Percentiles rank a stretch among this genome's conserved stretches.
These are phyloP conservation scores for Tanaodytes sp. DNA, from an alignment of 2,888 invertebrate genomes.

Conservation along the genomic window DNA sequence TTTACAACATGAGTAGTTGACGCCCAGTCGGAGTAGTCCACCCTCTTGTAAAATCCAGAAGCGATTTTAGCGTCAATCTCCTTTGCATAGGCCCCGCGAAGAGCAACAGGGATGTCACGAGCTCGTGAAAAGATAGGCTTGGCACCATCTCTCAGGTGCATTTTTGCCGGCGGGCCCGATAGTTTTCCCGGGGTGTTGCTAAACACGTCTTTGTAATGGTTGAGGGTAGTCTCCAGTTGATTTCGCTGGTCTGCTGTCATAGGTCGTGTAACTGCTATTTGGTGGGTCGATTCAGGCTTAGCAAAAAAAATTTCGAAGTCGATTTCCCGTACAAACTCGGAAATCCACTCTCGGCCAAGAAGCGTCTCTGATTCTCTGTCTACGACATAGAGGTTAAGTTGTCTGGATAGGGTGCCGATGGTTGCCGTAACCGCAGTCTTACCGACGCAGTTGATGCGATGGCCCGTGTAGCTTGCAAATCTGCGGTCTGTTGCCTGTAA, in stretches of 20 bases:
- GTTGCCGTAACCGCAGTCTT: neutral
- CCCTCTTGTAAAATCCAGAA: neutral
- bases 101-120: neutral
- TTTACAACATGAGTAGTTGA: neutral
- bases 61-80: neutral
- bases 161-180: neutral
- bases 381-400: neutral
- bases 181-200: neutral
- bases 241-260: neutral
- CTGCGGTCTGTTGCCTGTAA: conserved; percentile 7
- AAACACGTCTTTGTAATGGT: neutral
- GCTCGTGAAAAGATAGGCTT: neutral
- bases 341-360: neutral
- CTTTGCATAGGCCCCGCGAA: neutral
- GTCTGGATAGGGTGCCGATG: neutral
- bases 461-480: neutral
- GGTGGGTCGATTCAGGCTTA: neutral
- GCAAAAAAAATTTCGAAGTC: neutral
- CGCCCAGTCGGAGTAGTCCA: neutral
- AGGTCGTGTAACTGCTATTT: neutral
- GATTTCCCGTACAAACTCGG: neutral
- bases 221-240: neutral
- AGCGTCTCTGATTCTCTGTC: neutral
- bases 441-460: neutral
- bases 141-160: neutral